A percentile compares a stretch with the other conserved stretches of the same genome.
Conservation (phyloP, 2,113 vertebrate species). For the Cricetomys ansorgei region DNA sequence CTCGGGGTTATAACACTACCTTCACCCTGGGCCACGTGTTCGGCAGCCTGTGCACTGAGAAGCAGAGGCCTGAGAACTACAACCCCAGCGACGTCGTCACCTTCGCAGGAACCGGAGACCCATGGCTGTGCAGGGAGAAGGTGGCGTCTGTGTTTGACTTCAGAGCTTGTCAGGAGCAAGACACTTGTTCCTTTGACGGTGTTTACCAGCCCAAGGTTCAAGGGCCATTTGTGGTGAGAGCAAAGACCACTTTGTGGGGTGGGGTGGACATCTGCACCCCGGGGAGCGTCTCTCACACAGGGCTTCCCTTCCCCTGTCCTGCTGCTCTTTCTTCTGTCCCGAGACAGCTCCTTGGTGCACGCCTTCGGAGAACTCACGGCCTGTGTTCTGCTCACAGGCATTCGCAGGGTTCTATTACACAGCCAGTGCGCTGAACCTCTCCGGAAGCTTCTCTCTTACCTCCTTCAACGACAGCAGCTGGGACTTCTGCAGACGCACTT, state of each 20-base stretch:
- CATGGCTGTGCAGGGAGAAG: constrained; percentile 85
- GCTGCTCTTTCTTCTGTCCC: background rate
- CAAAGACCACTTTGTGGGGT: background rate
- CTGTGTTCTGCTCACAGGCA: constrained; percentile 85
- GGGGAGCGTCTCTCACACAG: background rate
- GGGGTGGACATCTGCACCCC: background rate
- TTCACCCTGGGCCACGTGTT: constrained; percentile 85
- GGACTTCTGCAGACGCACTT: constrained; percentile 90
- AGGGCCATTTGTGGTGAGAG: constrained; percentile 93
- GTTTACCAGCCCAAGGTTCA: constrained; percentile 90
- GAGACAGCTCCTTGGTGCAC: background rate
- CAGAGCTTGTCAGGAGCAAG: constrained; percentile 83
- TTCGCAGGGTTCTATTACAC: constrained; percentile 95
- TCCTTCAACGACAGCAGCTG: constrained; percentile 87
- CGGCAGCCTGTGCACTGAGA: constrained; percentile 90
- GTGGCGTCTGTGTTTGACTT: constrained; percentile 92
- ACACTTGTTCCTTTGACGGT: constrained; percentile 90
- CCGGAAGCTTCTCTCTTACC: constrained; percentile 85
- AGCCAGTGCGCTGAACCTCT: constrained; percentile 87
- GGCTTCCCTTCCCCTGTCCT: background rate
- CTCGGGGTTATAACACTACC: constrained; percentile 83
- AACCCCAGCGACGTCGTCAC: constrained; percentile 76
- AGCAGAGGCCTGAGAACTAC: constrained; percentile 83
- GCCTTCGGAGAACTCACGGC: constrained; percentile 31
- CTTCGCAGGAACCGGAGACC: constrained; percentile 88